Base-by-base conservation (phyloP, 2,888 invertebrate genomes). In the Agapostemon virescens region DNA sequence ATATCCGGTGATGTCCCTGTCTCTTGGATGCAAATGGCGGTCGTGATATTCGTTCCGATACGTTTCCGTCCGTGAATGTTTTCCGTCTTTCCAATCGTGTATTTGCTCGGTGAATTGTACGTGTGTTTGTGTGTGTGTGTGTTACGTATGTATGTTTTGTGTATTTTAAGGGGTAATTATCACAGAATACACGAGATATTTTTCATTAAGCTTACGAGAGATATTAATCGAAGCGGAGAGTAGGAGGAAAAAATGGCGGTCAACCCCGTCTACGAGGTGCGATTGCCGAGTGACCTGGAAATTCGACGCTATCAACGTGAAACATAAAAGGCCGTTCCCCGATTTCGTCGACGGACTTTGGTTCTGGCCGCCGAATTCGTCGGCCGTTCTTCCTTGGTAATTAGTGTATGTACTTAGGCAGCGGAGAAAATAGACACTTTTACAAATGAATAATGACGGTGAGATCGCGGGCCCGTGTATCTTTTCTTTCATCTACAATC, bases 151-250 rank as follows among this genome's bases (percentile, higher is more conserved):
- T 84, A 76, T 63, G 84, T 77, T 11, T 83, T 82, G 77, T 88
- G 85, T 88, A 82, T 85, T 88, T 90, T 87, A 88, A 90, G 87
- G 90, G 88, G 86, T 91, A 90, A 90, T 91, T 92, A 92, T 92
- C 92, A 92, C 92, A 92, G 92, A 92, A 91, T 91, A 91, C 88
- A 91, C 90, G 91, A 92, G 90, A 91, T 91, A 90, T 91, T 89
- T 63, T 89, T 90, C 86, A 88, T 86, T 87, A 91, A 91, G 91
- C 90, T 91, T 91, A 91, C 88, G 86, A 90, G 86, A 90, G 88
- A 91, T 90, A 91, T 89, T 89, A 89, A 90, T 91, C 86, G 84
- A 91, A 91, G 90, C 90, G 89, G 88, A 91, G 90, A 90, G 84
- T 88, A 89, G 87, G 86, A 89, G 89, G 87, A 89, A 89, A 90